Conservation (phyloP, 2,888 invertebrate genomes). For the Choreutis nemorana region DNA sequence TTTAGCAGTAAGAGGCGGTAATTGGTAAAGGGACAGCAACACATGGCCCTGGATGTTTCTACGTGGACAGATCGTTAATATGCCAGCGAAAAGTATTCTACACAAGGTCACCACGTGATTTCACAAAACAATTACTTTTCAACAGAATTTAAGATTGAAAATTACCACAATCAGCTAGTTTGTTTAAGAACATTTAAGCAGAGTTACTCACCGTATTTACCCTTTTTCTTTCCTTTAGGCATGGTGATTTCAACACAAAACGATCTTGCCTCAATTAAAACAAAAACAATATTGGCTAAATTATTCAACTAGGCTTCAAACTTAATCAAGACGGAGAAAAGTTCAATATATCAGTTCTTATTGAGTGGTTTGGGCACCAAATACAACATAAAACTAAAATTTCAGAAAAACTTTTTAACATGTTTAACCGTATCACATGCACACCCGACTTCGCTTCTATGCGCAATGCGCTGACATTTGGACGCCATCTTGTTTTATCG, state of each 20-base stretch:
- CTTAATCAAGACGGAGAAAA: slow-evolving; percentile 82
- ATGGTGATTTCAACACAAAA: slow-evolving; percentile 58
- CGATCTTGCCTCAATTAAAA: slow-evolving; percentile 39
- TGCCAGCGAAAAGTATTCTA: slow-evolving; percentile 34
- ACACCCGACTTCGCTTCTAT: slow-evolving; percentile 50
- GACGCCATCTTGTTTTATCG: slow-evolving; percentile 33
- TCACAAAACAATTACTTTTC: slow-evolving; percentile 22
- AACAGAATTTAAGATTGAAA: slow-evolving; percentile 6
- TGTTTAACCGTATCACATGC: slow-evolving; percentile 67
- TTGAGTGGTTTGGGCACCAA: slow-evolving; percentile 74
- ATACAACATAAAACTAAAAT: slow-evolving; percentile 75
- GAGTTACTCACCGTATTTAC: slow-evolving; percentile 71
- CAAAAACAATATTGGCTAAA: slow-evolving; percentile 66
- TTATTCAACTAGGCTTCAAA: slow-evolving; percentile 49
- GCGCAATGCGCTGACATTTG: slow-evolving; percentile 47
- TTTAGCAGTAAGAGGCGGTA: too few relatives aligned
- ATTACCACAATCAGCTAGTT: too few relatives aligned
- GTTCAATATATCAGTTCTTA: slow-evolving; percentile 76
- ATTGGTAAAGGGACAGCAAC: too few relatives aligned
- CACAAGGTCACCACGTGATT: slow-evolving; percentile 63
- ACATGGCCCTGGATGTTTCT: too few relatives aligned
- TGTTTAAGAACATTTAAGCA: too few relatives aligned
- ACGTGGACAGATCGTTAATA: slow-evolving; percentile 34
- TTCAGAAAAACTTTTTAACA: slow-evolving; percentile 79
- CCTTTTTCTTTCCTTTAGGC: slow-evolving; percentile 81